Evolutionary conservation across 2,113 vertebrate species (phyloP).

Genomic region (Thalassoma bifasciatum): DNA sequence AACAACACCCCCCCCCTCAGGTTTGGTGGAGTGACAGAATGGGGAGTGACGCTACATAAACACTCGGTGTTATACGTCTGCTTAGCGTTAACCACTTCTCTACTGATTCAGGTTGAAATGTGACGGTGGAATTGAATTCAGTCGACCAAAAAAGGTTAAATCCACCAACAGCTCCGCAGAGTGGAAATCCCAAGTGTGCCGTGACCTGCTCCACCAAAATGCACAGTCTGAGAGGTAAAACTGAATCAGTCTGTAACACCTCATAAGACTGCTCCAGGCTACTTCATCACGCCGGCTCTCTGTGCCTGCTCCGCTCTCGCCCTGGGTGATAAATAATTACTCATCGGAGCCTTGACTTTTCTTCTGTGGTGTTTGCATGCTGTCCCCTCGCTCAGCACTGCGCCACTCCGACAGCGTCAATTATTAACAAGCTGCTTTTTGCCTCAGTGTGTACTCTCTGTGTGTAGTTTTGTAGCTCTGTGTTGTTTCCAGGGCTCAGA

Average conservation of each 20-base stretch:
- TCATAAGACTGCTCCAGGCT: constrained; percentile 31
- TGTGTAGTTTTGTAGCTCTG: constrained; percentile 25
- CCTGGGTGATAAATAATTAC: constrained; percentile 82
- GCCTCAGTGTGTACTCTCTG: constrained; percentile 45
- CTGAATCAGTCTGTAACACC: constrained; percentile 45
- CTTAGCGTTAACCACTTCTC: constrained; percentile 7
- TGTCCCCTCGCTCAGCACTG: constrained; percentile 59
- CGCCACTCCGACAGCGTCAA: constrained; percentile 71
- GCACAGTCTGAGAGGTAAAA: constrained; percentile 41
- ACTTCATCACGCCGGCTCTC: constrained; percentile 52
- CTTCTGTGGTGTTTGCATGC: constrained; percentile 69
- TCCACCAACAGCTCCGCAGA: constrained; percentile 26
- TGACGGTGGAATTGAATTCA: constrained; percentile 22
- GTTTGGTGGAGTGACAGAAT: constrained; percentile 14
- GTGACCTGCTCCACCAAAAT: constrained; percentile 40
- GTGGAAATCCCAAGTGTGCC: constrained; percentile 18
- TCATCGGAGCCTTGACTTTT: constrained; percentile 63
- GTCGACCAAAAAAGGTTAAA: constrained; percentile 26
- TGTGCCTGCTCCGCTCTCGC: constrained; percentile 36
- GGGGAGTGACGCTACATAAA: constrained; percentile 57
- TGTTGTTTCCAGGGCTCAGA: constrained; percentile 19
- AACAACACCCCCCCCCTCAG: neutral
- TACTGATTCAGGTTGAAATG: constrained; percentile 24
- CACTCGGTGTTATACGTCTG: constrained; percentile 38
- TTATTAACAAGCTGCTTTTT: constrained; percentile 77